Conservation (phyloP, 2,113 vertebrate species). For the Zosterops hypoxanthus region DNA sequence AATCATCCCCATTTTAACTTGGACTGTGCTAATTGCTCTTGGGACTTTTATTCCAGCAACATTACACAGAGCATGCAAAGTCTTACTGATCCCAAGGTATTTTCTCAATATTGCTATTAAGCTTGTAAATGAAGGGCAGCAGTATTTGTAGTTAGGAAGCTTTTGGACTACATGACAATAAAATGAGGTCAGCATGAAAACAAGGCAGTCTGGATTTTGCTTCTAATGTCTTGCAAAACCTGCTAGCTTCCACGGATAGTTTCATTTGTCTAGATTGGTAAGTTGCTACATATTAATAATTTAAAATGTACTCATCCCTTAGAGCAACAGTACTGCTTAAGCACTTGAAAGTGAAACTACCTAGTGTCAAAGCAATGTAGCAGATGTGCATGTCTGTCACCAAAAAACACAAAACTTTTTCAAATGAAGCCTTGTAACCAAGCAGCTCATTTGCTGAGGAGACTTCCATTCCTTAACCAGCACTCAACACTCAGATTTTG, state of each 20-base stretch:
- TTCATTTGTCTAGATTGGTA: slow-evolving; percentile 11
- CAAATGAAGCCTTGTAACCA: background rate
- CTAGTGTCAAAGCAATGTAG: background rate
- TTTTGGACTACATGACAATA: background rate
- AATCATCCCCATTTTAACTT: background rate
- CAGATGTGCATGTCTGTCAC: background rate
- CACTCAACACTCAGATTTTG: background rate
- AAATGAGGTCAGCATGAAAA: slow-evolving; percentile 31
- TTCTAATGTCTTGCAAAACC: background rate
- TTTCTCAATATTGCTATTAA: background rate
- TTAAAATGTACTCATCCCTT: background rate
- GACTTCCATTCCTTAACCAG: background rate
- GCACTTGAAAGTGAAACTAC: background rate
- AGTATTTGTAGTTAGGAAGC: background rate
- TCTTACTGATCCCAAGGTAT: background rate
- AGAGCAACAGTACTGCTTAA: background rate
- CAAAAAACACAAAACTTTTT: background rate
- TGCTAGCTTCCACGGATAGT: background rate
- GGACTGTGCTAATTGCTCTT: background rate
- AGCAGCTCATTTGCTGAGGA: background rate
- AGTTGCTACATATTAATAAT: background rate
- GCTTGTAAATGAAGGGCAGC: background rate
- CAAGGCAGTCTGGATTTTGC: background rate
- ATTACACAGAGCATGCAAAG: background rate
- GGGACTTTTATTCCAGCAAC: background rate